Evolutionary conservation across 2,797 vertebrate species (phyloP).

Genomic region (Brachyrhaphis roseni): DNA sequence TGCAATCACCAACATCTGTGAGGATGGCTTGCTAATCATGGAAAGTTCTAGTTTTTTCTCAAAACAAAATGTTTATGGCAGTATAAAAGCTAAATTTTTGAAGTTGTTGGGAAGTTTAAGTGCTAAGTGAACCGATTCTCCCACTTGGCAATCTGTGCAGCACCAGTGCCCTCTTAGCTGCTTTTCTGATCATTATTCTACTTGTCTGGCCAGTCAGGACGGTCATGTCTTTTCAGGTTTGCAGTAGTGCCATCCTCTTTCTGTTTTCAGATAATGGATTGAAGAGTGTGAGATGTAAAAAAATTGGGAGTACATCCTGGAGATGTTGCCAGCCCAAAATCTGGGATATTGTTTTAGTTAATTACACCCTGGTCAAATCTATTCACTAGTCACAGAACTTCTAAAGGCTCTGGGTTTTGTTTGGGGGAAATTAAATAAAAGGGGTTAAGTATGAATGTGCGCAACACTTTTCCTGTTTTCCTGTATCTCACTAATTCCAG

Average conservation of each 20-base stretch:
- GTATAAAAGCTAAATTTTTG: not conserved
- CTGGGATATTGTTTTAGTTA: not conserved
- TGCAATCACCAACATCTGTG: not conserved
- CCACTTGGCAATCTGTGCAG: not conserved
- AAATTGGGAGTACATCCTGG: not conserved
- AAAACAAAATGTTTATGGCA: not conserved
- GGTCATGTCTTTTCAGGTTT: not conserved
- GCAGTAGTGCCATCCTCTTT: not conserved
- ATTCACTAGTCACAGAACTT: not conserved
- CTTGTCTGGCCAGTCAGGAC: not conserved
- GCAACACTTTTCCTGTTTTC: not conserved
- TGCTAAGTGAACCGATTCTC: not conserved
- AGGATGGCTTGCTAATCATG: not conserved
- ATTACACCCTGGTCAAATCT: not conserved
- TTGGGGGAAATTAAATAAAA: not conserved
- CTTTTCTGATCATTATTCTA: not conserved
- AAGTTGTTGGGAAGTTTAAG: not conserved
- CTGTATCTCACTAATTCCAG: not conserved
- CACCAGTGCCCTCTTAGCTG: not conserved
- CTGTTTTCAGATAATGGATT: not conserved
- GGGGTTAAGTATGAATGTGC: not conserved
- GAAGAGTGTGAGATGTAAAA: not conserved
- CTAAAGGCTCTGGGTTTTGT: not conserved
- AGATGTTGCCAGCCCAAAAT: too few relatives aligned
- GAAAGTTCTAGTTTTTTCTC: not conserved